Percentiles rank a stretch among this genome's conserved stretches.
phyloP scores from a whole-genome alignment of 2,113 vertebrate genomes.

The Ceratotherium simum region DNA sequence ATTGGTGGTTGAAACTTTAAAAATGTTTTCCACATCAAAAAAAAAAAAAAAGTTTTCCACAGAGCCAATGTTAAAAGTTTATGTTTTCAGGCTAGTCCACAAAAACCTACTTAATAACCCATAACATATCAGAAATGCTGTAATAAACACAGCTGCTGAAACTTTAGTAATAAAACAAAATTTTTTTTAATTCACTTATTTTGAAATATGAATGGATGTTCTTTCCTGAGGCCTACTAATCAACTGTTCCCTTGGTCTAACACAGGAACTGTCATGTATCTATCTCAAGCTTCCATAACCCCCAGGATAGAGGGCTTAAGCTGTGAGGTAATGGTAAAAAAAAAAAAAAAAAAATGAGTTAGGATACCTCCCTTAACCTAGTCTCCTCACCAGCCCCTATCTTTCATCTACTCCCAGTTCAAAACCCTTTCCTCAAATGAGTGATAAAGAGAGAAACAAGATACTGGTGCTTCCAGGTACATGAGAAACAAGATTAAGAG shows the following conservation, averaged over 20 bases:
- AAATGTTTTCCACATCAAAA: background rate
- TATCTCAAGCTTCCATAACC: background rate
- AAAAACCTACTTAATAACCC: background rate
- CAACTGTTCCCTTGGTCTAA: background rate
- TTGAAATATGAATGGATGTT: background rate
- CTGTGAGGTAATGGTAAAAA: background rate
- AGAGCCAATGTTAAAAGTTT: conserved; percentile 51
- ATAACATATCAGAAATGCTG: conserved; percentile 17
- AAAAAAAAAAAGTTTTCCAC: conserved; percentile 1
- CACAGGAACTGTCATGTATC: background rate
- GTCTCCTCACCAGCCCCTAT: background rate
- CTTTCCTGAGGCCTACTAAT: background rate
- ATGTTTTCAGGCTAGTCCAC: background rate
- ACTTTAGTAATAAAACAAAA: background rate
- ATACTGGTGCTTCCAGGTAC: background rate
- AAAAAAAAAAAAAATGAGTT: background rate
- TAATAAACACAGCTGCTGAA: background rate
- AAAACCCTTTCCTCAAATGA: background rate
- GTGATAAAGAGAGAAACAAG: background rate
- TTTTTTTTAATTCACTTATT: background rate
- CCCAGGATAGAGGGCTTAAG: background rate
- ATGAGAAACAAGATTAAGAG: background rate
- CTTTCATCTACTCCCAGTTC: background rate
- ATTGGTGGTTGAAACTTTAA: background rate
- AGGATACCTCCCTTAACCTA: background rate